Evolutionary conservation across 2,113 vertebrate species (phyloP), one percentile per base, ranked within the genome.

Genomic region (Notothenia coriiceps): DNA sequence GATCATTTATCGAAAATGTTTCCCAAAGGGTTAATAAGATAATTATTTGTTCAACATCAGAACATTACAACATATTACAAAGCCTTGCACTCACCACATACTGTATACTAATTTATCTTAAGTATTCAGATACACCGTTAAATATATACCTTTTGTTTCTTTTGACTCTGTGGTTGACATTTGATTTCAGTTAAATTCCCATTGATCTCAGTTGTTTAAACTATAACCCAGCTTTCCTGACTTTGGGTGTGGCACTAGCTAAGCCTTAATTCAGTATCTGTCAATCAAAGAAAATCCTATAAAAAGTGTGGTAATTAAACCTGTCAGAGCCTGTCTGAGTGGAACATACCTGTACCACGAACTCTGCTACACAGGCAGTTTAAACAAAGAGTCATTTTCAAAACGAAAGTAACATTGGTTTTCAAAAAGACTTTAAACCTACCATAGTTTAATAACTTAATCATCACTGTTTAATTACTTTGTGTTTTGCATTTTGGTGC

Each of bases 261-360:
- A 0, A 54, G 10, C 4, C 18, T 2, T 50, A 4, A 25, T 22
- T 52, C 4, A 0, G 1, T 18, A 3, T 51, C 40, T 9, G 33
- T 82, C 70, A 79, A 49, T 81, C 74, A 77, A 70, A 57, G 35
- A 60, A 9, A 49, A 1, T 25, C 43, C 3, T 0, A 33, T 64
- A 4, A 8, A 54, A 68, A 78, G 10, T 47, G 10, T 3, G 4
- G 14, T 51, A 47, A 77, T 82, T 75, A 75, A 75, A 83, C 91
- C 6, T 87, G 92, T 82, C 3, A 0, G 10, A 22, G 40, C 88
- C n/a, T 83, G 91, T 76, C 8, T 15, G 2, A 25, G 22, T 3
- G 1, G 5, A 47, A 17, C 59, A 71, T 20, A 46, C 54, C 62
- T 44, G 5, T 10, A 10, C 4, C 51, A 56, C 52, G 47, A 1